phyloP scores from a whole-genome alignment of 2,113 vertebrate species.

The Prolemur simus region DNA sequence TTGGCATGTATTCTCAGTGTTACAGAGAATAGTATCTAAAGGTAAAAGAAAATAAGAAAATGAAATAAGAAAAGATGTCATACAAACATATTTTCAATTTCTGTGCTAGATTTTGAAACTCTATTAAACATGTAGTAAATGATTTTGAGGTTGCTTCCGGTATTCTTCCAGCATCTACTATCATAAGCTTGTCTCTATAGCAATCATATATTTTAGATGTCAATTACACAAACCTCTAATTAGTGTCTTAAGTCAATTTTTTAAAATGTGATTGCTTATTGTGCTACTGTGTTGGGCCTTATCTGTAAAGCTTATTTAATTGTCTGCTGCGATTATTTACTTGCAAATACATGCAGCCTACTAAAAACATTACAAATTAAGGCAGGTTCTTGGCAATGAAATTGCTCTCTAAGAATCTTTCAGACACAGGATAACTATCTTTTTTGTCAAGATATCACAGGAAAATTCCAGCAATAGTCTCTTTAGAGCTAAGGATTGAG shows the following conservation, averaged over 20 bases:
- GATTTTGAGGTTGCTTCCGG: conserved; percentile 33
- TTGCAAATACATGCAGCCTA: conserved; percentile 38
- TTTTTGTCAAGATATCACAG: conserved; percentile 10
- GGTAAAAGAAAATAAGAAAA: conserved; percentile 31
- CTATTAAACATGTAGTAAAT: neutral
- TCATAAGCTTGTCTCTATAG: neutral
- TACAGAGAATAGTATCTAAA: conserved; percentile 48
- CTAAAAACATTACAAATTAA: conserved; percentile 52
- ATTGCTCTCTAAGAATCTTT: conserved; percentile 2
- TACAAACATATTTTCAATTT: neutral
- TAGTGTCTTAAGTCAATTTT: conserved; percentile 44
- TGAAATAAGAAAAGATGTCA: neutral
- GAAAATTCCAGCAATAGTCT: conserved; percentile 18
- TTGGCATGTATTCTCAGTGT: conserved; percentile 20
- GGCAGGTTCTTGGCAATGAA: conserved; percentile 10
- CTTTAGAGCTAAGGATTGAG: conserved; percentile 29
- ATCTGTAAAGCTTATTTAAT: conserved; percentile 47
- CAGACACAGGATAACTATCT: neutral
- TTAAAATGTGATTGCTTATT: conserved; percentile 47
- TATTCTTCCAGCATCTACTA: conserved; percentile 21
- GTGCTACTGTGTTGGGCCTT: conserved; percentile 14
- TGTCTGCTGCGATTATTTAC: conserved; percentile 39
- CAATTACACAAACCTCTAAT: conserved; percentile 39
- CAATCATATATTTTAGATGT: conserved; percentile 28
- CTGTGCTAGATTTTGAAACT: conserved; percentile 51